These are phyloP conservation scores for Dicyrtoma fusca DNA, from an alignment of 2,888 invertebrate species.

Conservation along the genomic window DNA sequence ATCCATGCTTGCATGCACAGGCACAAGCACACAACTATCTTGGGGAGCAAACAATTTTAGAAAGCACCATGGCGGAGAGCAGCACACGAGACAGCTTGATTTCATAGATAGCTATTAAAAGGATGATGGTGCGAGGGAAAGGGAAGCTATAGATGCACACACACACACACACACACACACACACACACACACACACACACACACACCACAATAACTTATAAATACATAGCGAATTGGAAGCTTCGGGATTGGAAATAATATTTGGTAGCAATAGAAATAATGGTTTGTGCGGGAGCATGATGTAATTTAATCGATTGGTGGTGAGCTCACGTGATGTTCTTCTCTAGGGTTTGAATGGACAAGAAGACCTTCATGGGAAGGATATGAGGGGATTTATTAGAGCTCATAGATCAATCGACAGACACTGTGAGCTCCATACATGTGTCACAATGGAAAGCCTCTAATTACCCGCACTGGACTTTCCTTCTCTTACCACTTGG, in stretches of 20 bases:
- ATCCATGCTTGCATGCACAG: no score
- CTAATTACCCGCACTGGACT: slow-evolving; percentile 45
- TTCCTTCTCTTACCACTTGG: slow-evolving; percentile 1
- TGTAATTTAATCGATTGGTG: slow-evolving; percentile 40
- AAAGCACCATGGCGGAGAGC: no score
- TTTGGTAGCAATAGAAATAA: slow-evolving; percentile 32
- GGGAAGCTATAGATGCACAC: no score
- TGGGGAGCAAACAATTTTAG: no score
- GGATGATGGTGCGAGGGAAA: no score
- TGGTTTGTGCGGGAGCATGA: slow-evolving; percentile 30
- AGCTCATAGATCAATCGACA: slow-evolving; percentile 47
- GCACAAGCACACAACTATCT: no score
- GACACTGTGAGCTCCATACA: slow-evolving; percentile 31
- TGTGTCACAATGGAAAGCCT: slow-evolving; percentile 43
- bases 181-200: no score
- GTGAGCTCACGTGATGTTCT: slow-evolving; percentile 28
- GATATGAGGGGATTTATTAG: slow-evolving; percentile 41
- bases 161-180: no score
- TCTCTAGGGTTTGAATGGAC: slow-evolving; percentile 22
- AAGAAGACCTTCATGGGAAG: slow-evolving; percentile 29
- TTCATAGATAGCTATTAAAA: no score
- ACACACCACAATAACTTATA: no score
- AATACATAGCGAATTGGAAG: neutral
- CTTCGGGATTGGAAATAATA: slow-evolving; percentile 21
- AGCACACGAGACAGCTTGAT: no score